phyloP scores from a whole-genome alignment of 2,113 vertebrate species.

The Catharus fuscescens region DNA sequence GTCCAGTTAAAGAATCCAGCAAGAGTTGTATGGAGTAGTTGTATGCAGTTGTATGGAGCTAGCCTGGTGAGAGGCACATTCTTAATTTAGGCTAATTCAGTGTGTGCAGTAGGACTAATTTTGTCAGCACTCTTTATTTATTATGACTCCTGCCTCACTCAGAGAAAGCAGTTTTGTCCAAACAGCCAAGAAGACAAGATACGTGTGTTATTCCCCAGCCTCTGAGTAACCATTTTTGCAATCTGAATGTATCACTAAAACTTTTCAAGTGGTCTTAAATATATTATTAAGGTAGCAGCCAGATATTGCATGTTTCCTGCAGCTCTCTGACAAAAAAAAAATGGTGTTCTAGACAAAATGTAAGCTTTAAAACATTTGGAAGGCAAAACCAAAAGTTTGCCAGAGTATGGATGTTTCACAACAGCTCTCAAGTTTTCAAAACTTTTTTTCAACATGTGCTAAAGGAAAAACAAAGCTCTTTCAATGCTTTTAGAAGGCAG shows the following conservation, averaged over 20 bases:
- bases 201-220: background rate
- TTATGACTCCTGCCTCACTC: background rate
- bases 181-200: background rate
- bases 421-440: conserved; percentile 33
- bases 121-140: background rate
- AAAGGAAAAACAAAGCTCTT: conserved; percentile 16
- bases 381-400: conserved; percentile 2
- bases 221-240: background rate
- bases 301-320: background rate
- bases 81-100: background rate
- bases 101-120: background rate
- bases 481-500: background rate
- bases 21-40: background rate
- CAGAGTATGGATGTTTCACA: conserved; percentile 42
- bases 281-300: conserved; percentile 1
- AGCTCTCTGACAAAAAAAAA: background rate
- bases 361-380: conserved; percentile 46
- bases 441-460: conserved; percentile 13
- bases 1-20: background rate
- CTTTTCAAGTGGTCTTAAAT: conserved; percentile 1
- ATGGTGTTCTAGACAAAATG: background rate
- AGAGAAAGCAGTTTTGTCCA: background rate
- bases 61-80: background rate
- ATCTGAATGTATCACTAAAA: background rate
- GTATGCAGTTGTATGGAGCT: too few species aligned